Evolutionary conservation across 1,140 invertebrate species (phyloP), one percentile per base, ranked within the genome.

Genomic region (Hylyphantes graminicola): DNA sequence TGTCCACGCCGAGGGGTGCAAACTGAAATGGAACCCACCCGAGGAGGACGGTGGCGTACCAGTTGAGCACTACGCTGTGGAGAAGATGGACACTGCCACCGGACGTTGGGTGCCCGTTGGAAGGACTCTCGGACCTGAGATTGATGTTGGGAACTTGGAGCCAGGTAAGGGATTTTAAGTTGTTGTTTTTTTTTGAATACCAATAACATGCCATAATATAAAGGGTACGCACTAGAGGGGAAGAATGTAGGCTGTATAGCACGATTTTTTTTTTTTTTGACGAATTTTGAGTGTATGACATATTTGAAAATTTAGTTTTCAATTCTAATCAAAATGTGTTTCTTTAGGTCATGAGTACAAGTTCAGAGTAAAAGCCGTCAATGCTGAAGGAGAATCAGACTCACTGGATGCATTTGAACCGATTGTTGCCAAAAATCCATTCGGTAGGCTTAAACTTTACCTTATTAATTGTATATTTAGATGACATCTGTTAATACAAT

Each of bases 301-400:
- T 61, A 75, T 75, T 59, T 96, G 98, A 88, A 51, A 51, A 54
- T 54, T 53, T 7, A 15, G 51, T 72, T 72, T 48, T 15, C 51
- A 48, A 50, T 51, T 12, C 21, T 5, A 57, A 59, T 76, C 7
- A 48, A 51, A 50, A 76, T 63, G 7, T 35, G 59, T 17, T 73
- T 91, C 93, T 57, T 93, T 93, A 50, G 96, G 94, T 90, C 97
- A 94, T 90, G 96, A 98, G 88, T 99, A 99, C 90, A 96, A 98
- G 91, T 99, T 99, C 93, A 93, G 98, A 81, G 97, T 99, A 2
- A 97, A 97, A 88, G 98, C 98, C 11, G 91, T 98, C 10, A 99
- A 99, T 89, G 96, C 96, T 87, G 96, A 99, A 91, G 97, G 98
- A 59, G 96, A 97, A 90, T 98, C 97, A 19, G 96, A 98, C 88